Conservation (phyloP, 1,140 invertebrate species). For the Calephelis virginiensis region DNA sequence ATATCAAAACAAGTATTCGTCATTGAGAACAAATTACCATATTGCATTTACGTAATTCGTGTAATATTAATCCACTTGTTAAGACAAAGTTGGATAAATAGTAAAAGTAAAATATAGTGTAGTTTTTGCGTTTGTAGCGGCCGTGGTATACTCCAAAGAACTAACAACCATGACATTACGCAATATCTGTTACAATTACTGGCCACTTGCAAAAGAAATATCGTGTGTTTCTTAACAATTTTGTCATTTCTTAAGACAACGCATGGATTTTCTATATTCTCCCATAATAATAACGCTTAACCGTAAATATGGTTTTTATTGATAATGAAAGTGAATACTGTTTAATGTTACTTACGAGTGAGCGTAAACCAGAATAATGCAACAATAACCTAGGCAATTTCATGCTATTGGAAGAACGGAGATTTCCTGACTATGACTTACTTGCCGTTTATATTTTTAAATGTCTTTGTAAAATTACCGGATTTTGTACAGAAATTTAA, state of each 20-base stretch:
- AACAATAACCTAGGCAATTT: no score
- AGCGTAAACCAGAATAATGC: no score
- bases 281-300: constrained; percentile 18
- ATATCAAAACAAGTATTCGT: not conserved
- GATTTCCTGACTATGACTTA: no score
- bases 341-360: no score
- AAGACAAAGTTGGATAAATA: not conserved
- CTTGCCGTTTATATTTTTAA: no score
- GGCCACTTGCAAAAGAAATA: constrained; percentile 41
- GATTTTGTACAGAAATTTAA: no score
- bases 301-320: not conserved
- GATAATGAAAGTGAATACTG: constrained; percentile 7
- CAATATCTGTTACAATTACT: constrained; percentile 45
- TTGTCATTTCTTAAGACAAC: constrained; percentile 20
- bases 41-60: constrained; percentile 8
- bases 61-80: constrained; percentile 8
- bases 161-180: constrained; percentile 31
- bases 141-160: constrained; percentile 38
- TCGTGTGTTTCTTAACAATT: constrained; percentile 42
- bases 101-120: constrained; percentile 16
- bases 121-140: constrained; percentile 34
- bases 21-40: constrained; percentile 13
- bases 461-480: no score
- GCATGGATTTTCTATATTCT: constrained; percentile 10
- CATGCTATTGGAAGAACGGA: no score